Base-by-base conservation (phyloP, 2,888 invertebrate genomes). In the Tortricodes alternella region DNA sequence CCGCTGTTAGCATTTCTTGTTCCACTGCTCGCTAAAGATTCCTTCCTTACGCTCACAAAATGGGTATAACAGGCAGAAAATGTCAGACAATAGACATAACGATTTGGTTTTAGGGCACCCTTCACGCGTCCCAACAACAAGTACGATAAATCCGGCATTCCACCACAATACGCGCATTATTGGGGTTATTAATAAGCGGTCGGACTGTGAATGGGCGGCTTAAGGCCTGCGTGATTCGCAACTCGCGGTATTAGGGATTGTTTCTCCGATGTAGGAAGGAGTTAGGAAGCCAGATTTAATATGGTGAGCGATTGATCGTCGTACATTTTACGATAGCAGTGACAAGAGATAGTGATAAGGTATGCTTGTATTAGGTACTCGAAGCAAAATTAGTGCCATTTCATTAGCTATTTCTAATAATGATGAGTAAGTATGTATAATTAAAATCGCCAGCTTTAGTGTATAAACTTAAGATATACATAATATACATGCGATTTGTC, bases 101-200 rank as follows among this genome's bases (percentile, higher is more conserved):
- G 29, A 19, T 44, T 18, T 7, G 16, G 29, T 29, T 29, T 18
- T 27, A 43, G 27, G 18, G 13, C 13, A 11, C 18, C 2, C 41
- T 15, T 15, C 18, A 21, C 27, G 11, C 32, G 29, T 41, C 53
- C 58, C 59, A 58, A 60, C 55, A 76, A 76, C 73, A 76, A 76
- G 64, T 68, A 62, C 69, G 48, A 76, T 78, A 78, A 78, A 76
- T 78, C 69, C 59, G 60, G 64, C 64, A 65, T 70, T 75, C 70
- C 70, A 67, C 70, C 72, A 68, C 73, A 73, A 70, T 58, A 52
- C 50, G 38, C 35, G 66, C 66, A 61, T 64, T 71, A 73, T 73
- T 67, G 71, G 58, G 64, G 68, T 58, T 73, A 79, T 75, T 78
- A 79, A 77, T 76, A 77, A 68, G 73, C 68, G 69, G 68, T 65